These are phyloP conservation scores for Varroa destructor DNA, from an alignment of 1,140 invertebrate species.

Conservation along the genomic window DNA sequence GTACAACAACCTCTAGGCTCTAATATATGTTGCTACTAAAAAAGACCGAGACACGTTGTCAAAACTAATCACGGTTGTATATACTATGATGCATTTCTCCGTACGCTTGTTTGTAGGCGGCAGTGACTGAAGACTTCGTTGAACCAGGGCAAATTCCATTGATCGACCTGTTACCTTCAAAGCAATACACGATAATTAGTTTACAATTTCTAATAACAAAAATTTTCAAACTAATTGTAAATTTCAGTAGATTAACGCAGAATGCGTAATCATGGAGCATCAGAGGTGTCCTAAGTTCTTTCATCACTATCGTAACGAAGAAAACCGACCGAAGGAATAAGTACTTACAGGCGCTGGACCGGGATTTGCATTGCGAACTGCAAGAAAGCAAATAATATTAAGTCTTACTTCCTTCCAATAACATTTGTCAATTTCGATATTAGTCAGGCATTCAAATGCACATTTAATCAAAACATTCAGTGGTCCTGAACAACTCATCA, in stretches of 20 bases:
- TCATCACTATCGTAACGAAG: too few species aligned
- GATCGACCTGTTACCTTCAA: too few species aligned
- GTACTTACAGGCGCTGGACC: not conserved
- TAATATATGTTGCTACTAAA: constrained; percentile 6
- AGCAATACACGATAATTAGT: too few species aligned
- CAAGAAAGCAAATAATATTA: not conserved
- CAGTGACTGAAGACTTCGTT: too few species aligned
- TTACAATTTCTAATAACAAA: not conserved
- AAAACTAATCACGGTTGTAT: too few species aligned
- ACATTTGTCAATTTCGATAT: not conserved
- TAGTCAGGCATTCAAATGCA: constrained; percentile 10
- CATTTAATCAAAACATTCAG: constrained; percentile 19
- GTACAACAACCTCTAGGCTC: constrained; percentile 18
- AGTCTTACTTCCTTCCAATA: not conserved
- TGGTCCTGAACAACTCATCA: constrained; percentile 27
- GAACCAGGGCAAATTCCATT: too few species aligned
- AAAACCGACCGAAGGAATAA: too few species aligned
- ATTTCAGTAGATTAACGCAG: constrained; percentile 12
- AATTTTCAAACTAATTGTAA: not conserved
- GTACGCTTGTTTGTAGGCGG: too few species aligned
- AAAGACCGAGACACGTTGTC: too few species aligned
- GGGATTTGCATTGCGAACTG: not conserved
- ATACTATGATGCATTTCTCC: too few species aligned
- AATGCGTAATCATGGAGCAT: constrained; percentile 16
- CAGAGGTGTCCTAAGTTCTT: constrained; percentile 25